Evolutionary conservation across 2,113 vertebrate species (phyloP), one percentile per base, ranked within the genome.

Genomic region (Vidua chalybeata): DNA sequence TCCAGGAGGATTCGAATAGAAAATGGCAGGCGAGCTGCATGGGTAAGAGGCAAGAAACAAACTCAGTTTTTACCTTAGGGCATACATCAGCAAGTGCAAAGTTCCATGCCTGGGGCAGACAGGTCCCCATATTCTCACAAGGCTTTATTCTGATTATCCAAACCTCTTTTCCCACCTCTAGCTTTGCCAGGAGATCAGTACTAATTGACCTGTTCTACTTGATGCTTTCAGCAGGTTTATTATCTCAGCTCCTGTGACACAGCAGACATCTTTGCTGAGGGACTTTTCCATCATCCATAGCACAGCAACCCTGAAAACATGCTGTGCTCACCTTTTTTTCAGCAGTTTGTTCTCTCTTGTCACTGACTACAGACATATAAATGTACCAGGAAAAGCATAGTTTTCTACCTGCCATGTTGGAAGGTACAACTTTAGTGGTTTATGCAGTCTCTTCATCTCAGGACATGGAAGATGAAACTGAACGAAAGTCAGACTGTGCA

Each of bases 1-100:
- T 99, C 99, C 97, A 99, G 93, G 51, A 99, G 98, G 79, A 99
- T 96, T 87, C 99, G 98, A 96, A 99, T 98, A 39, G 99, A 99
- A 98, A 99, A 99, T 0, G 99, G 99, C 72, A 99, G 97, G 35
- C 62, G 97, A 48, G 82, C 99, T 99, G 76, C 45, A 90, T 30
- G 20, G 35, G 67, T 61, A 79, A 96, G 43, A 90, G 30, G 15
- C 39, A 90, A 89, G 66, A 69, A 87, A 73, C 13, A 95, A 85
- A 55, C 24, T 80, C 26, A 72, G 39, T 20, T 84, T 85, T 64
- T 30, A 75, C 16, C 7, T 45, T 41, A 69, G 21, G 33, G 41
- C 15, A 26, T 10, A 30, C 6, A 8, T 62, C 48, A 93, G 30
- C 7, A 87, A 68, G 15, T 1, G 1, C 27, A 66, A 18, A 43